A percentile compares a stretch with the other conserved stretches of the same genome.
Conservation (phyloP, 2,113 vertebrate species). For the Edolisoma coerulescens region DNA sequence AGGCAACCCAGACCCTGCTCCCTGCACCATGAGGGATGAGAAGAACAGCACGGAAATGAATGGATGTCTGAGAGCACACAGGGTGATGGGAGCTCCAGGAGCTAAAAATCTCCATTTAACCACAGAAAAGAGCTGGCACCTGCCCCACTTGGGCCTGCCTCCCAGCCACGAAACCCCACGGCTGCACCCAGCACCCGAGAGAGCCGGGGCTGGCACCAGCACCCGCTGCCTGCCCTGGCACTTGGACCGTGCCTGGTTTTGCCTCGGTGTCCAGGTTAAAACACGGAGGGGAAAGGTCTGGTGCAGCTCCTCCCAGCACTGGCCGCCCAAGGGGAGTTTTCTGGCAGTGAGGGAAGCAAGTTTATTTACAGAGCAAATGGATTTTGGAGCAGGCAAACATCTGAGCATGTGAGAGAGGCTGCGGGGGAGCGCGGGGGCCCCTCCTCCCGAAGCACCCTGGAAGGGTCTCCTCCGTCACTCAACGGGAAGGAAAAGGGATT, state of each 20-base stretch:
- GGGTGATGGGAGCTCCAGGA: not conserved
- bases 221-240: not conserved
- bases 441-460: not conserved
- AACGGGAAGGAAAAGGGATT: not conserved
- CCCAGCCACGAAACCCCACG: not conserved
- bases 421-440: not conserved
- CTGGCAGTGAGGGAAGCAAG: not conserved
- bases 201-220: not conserved
- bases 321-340: constrained; percentile 12
- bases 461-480: not conserved
- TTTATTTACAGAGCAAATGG: constrained; percentile 54
- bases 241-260: rapidly evolving
- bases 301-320: not conserved
- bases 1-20: not conserved
- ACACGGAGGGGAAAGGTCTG: not conserved
- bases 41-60: not conserved
- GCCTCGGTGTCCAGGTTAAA: not conserved
- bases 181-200: not conserved
- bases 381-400: constrained; percentile 53
- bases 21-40: not conserved
- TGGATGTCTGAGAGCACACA: not conserved
- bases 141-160: not conserved
- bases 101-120: constrained; percentile 28
- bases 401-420: constrained; percentile 17
- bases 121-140: constrained; percentile 35